Evolutionary conservation across 2,797 vertebrate species (phyloP).

Genomic region (Protosalanx chinensis): DNA sequence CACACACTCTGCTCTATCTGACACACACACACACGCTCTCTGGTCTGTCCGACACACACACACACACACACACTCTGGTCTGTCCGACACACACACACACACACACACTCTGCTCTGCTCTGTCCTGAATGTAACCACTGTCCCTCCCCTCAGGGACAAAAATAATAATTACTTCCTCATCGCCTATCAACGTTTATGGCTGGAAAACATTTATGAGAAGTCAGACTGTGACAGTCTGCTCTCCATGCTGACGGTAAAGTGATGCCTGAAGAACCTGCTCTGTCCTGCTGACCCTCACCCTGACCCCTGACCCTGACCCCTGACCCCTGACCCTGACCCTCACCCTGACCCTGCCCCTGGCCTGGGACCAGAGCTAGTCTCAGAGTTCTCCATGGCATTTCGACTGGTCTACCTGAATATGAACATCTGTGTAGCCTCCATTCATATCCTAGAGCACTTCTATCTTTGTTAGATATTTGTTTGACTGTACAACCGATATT

Average conservation of each 20-base stretch:
- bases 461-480: neutral
- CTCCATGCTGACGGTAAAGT: constrained; percentile 96
- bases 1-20: constrained; percentile 33
- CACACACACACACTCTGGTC: constrained; percentile 15
- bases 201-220: constrained; percentile 96
- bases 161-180: constrained; percentile 99
- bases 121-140: constrained; percentile 64
- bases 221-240: constrained; percentile 96
- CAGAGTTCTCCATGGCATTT: constrained; percentile 70
- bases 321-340: neutral
- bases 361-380: constrained; percentile 51
- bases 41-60: neutral
- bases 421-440: neutral
- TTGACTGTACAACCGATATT: neutral
- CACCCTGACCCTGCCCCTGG: constrained; percentile 52
- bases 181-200: constrained; percentile 93
- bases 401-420: constrained; percentile 76
- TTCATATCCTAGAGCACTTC: neutral
- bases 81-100: constrained; percentile 29
- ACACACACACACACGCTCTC: constrained; percentile 10
- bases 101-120: neutral
- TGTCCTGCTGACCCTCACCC: constrained; percentile 37
- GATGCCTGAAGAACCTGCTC: constrained; percentile 72
- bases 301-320: constrained; percentile 35
- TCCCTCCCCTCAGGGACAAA: constrained; percentile 91